phyloP scores from a whole-genome alignment of 2,797 vertebrate genomes.

The Gambelia wislizenii region DNA sequence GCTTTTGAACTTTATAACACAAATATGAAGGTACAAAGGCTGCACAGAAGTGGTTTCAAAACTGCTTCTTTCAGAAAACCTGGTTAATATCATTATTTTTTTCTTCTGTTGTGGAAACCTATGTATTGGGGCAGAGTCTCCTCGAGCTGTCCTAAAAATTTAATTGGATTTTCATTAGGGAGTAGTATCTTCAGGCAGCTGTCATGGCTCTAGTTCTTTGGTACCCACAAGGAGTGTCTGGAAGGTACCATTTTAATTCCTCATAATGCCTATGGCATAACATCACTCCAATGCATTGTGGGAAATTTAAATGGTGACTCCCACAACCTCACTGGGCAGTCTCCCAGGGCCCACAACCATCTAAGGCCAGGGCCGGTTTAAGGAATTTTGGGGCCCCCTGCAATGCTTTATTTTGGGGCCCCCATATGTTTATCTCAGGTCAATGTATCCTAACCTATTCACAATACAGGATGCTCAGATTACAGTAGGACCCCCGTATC shows the following conservation, averaged over 20 bases:
- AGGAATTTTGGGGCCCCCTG: too few species aligned
- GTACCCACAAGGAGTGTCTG: background rate
- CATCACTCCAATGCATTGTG: too few species aligned
- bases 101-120: background rate
- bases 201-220: background rate
- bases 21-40: background rate
- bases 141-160: background rate
- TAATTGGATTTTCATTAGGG: too few species aligned
- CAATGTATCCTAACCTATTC: too few species aligned
- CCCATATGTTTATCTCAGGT: too few species aligned
- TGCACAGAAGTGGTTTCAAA: background rate
- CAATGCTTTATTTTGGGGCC: too few species aligned
- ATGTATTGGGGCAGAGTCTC: background rate
- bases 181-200: background rate
- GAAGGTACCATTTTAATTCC: background rate
- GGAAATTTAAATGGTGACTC: background rate
- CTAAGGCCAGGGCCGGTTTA: too few species aligned
- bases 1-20: slow-evolving; percentile 51
- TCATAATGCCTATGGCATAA: background rate
- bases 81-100: background rate
- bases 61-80: background rate
- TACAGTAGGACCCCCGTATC: too few species aligned
- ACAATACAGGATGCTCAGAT: too few species aligned
- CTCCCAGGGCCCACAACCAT: background rate
- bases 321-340: background rate